Evolutionary conservation across 64 coral and sea anemone species (phyloP).

Genomic region (Dendronephthya gigantea): DNA sequence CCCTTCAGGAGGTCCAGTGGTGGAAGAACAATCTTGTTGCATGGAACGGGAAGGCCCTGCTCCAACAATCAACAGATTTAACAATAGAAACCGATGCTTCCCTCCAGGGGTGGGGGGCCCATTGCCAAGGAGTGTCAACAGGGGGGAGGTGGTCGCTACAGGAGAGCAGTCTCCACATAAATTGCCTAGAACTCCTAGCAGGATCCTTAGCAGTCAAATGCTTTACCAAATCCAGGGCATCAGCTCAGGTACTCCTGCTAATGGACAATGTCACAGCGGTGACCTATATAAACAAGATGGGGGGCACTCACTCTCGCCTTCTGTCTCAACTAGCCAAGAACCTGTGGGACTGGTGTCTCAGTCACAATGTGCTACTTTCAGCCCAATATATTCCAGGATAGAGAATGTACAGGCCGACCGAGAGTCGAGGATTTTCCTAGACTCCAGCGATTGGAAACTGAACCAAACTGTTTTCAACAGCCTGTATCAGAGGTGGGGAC

Average conservation of each 20-base stretch:
- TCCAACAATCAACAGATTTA: conserved; percentile 4
- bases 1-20: not conserved
- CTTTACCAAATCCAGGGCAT: not conserved
- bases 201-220: conserved; percentile 1
- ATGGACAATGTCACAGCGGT: conserved; percentile 37
- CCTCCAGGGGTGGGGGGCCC: not conserved
- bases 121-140: conserved; percentile 20
- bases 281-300: conserved; percentile 27
- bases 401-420: conserved; percentile 18
- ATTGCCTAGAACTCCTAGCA: conserved; percentile 9
- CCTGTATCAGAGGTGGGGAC: conserved; percentile 8
- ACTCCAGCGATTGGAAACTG: conserved; percentile 22
- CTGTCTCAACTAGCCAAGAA: conserved; percentile 6
- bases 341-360: conserved; percentile 27
- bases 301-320: conserved; percentile 7
- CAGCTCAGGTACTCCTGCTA: conserved; percentile 21
- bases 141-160: not conserved
- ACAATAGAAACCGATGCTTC: conserved; percentile 18
- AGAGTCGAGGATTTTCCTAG: not conserved
- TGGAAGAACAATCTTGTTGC: conserved; percentile 19
- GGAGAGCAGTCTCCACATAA: not conserved
- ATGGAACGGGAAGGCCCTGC: conserved; percentile 17
- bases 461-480: not conserved
- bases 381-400: conserved; percentile 21
- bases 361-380: conserved; percentile 14